These are phyloP conservation scores for Eupithecia dodoneata DNA, from an alignment of 2,888 invertebrate species.

Conservation along the genomic window DNA sequence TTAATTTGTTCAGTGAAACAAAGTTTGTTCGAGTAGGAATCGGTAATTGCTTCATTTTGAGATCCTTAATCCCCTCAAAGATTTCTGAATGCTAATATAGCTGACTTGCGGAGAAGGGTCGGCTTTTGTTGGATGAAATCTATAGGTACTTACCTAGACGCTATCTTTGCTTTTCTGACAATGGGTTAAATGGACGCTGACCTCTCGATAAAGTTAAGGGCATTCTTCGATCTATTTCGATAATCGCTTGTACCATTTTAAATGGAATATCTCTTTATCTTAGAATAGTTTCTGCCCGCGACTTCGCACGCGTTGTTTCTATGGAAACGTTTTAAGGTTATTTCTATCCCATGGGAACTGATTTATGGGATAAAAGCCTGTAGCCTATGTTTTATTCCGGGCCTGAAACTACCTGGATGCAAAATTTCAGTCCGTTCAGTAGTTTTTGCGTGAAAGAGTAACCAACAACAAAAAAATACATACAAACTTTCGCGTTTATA, in stretches of 20 bases:
- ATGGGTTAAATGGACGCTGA: slow-evolving; percentile 32
- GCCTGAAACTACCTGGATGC: too few relatives aligned
- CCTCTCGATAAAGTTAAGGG: slow-evolving; percentile 15
- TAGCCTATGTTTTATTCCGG: too few relatives aligned
- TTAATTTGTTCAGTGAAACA: slow-evolving; percentile 81
- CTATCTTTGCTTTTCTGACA: slow-evolving; percentile 35
- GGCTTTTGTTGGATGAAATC: slow-evolving; percentile 49
- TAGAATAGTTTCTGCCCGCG: not conserved
- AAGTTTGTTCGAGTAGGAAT: slow-evolving; percentile 75
- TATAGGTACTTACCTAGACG: slow-evolving; percentile 38
- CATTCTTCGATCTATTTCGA: slow-evolving; percentile 18
- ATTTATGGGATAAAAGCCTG: too few relatives aligned
- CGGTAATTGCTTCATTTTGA: slow-evolving; percentile 77
- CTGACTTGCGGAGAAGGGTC: slow-evolving; percentile 35
- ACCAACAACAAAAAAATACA: too few relatives aligned
- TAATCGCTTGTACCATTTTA: slow-evolving; percentile 7
- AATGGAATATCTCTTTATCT: not conserved
- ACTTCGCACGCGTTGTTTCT: too few relatives aligned
- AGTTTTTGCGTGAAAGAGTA: too few relatives aligned
- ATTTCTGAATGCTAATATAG: slow-evolving; percentile 59
- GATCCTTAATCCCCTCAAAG: slow-evolving; percentile 65
- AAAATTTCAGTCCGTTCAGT: too few relatives aligned
- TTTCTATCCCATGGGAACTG: too few relatives aligned
- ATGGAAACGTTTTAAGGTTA: too few relatives aligned
- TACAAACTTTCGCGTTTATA: too few relatives aligned